phyloP scores from a whole-genome alignment of 2,888 invertebrate species.

The Rhynchonema sp. region DNA sequence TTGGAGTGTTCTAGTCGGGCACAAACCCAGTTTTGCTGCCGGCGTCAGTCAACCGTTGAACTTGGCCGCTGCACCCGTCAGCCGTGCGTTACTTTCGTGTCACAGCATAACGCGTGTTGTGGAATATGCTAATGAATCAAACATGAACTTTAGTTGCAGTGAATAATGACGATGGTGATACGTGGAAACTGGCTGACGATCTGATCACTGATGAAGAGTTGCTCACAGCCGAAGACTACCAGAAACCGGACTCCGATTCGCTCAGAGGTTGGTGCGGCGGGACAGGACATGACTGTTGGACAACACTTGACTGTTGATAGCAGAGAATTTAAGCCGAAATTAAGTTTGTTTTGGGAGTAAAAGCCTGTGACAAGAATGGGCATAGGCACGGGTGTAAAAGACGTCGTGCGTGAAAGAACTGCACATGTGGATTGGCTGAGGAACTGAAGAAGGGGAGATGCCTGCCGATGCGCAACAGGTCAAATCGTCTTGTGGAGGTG shows the following conservation, averaged over 20 bases:
- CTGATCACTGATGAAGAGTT: conserved; percentile 65
- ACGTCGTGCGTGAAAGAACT: conserved; percentile 91
- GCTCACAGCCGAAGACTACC: conserved; percentile 67
- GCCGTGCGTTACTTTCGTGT: too few species aligned
- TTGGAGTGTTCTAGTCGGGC: too few species aligned
- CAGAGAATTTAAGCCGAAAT: not conserved
- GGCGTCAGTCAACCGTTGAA: too few species aligned
- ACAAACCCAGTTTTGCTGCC: too few species aligned
- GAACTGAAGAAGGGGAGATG: conserved; percentile 49
- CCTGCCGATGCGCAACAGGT: conserved; percentile 18
- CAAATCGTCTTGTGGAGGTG: conserved; percentile 83
- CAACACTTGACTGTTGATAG: too few species aligned
- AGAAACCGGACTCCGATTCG: conserved; percentile 61
- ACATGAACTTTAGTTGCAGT: too few species aligned
- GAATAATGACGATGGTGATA: conserved; percentile 28
- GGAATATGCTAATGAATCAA: too few species aligned
- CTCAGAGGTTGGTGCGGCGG: conserved; percentile 61
- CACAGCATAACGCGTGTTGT: too few species aligned
- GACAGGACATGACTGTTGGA: too few species aligned
- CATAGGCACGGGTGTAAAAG: too few species aligned
- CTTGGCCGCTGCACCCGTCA: too few species aligned
- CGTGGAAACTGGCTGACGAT: conserved; percentile 56
- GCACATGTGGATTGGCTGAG: conserved; percentile 87
- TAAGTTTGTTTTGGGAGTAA: not conserved
- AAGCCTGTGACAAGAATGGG: conserved; percentile 1